Evolutionary conservation across 2,888 invertebrate species (phyloP).

Genomic region (Cantharis rufa): DNA sequence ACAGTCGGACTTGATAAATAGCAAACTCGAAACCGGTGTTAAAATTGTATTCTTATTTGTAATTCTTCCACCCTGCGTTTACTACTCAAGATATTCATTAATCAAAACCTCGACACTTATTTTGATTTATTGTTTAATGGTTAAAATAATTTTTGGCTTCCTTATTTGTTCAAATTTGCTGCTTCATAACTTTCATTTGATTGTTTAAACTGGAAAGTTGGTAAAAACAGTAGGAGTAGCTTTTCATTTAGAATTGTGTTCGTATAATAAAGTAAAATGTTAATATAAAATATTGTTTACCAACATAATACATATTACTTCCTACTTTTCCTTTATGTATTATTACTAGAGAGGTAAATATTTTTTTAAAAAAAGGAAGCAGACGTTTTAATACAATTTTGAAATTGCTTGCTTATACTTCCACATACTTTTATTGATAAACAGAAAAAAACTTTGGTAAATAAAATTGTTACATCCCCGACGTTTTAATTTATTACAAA

Average conservation of each 20-base stretch:
- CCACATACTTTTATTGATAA: background rate
- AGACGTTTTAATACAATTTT: background rate
- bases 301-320: background rate
- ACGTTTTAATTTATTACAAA: background rate
- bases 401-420: background rate
- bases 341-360: background rate
- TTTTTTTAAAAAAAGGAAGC: background rate
- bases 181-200: background rate
- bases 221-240: background rate
- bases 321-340: background rate
- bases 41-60: constrained; percentile 30
- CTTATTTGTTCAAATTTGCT: background rate
- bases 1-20: constrained; percentile 31
- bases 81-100: constrained; percentile 16
- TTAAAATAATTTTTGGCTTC: background rate
- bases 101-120: constrained; percentile 18
- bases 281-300: background rate
- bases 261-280: background rate
- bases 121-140: constrained; percentile 20
- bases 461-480: background rate
- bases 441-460: background rate
- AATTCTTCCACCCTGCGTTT: constrained; percentile 16
- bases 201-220: background rate
- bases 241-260: background rate
- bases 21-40: constrained; percentile 7